A percentile compares a stretch with the other conserved stretches of the same genome.
These are phyloP conservation scores for Ochropacha duplaris DNA, from an alignment of 2,888 invertebrate species.

Conservation along the genomic window DNA sequence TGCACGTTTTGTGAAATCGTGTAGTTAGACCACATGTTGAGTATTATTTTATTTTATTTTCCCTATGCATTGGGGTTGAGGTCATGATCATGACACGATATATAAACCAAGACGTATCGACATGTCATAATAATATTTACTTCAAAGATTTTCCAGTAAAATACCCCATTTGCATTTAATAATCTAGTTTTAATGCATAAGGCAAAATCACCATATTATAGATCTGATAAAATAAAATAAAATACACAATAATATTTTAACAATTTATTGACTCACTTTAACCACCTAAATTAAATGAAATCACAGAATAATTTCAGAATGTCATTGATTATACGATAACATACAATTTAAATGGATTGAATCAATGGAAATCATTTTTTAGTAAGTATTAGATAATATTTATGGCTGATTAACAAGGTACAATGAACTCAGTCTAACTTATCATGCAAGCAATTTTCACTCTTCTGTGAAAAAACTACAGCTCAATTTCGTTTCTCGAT, in stretches of 20 bases:
- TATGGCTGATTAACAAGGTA: constrained; percentile 28
- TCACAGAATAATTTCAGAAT: constrained; percentile 21
- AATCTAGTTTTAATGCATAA: no score
- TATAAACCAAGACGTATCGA: no score
- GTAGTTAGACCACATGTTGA: background rate
- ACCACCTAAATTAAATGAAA: constrained; percentile 8
- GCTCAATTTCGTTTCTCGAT: background rate
- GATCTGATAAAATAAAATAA: background rate
- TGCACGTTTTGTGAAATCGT: background rate
- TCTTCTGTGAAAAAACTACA: background rate
- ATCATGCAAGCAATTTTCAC: background rate
- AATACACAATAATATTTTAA: constrained; percentile 17
- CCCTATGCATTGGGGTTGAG: no score
- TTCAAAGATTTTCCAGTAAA: no score
- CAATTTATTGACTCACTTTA: constrained; percentile 28
- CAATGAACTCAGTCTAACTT: constrained; percentile 4
- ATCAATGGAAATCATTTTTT: no score
- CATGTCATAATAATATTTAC: no score
- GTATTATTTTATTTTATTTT: background rate
- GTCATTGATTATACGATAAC: background rate
- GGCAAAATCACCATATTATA: no score
- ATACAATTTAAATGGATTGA: no score
- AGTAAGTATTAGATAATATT: constrained; percentile 12
- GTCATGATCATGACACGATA: no score
- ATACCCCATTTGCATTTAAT: no score